Conservation (phyloP, 2,888 invertebrate genomes). For the Ornithoptera priamus region DNA sequence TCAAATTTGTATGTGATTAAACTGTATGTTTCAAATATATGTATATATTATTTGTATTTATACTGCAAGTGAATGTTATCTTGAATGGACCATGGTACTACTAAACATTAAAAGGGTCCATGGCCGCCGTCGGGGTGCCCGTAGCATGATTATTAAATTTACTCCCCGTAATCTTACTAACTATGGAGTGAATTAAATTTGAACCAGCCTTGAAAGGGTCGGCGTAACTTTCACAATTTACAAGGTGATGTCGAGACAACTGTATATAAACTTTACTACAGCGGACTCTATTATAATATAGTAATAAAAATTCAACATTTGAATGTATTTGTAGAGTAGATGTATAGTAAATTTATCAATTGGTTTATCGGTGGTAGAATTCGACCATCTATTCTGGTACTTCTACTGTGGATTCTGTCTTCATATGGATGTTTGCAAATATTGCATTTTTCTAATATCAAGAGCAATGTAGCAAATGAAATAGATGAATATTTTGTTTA, state of each 20-base stretch:
- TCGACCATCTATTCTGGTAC: too few species aligned
- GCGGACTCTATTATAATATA: not conserved
- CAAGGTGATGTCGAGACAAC: not conserved
- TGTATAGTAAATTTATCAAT: not conserved
- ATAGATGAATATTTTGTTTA: too few species aligned
- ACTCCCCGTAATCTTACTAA: not conserved
- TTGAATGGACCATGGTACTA: not conserved
- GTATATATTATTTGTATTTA: not conserved
- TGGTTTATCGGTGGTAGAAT: too few species aligned
- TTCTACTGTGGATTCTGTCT: too few species aligned
- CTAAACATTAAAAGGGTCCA: not conserved
- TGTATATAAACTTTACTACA: not conserved
- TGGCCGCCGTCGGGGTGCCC: not conserved
- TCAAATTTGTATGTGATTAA: not conserved
- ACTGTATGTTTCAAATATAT: not conserved
- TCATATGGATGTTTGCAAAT: too few species aligned
- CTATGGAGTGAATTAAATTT: conserved; percentile 6
- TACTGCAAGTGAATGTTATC: not conserved
- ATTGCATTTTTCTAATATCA: too few species aligned
- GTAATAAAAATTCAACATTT: not conserved
- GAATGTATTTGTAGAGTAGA: not conserved
- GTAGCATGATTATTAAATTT: conserved; percentile 6
- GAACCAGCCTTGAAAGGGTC: conserved; percentile 5
- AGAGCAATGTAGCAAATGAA: too few species aligned
- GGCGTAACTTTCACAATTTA: not conserved